Evolutionary conservation across 2,797 vertebrate species (phyloP).

Genomic region (Typhlichthys subterraneus): DNA sequence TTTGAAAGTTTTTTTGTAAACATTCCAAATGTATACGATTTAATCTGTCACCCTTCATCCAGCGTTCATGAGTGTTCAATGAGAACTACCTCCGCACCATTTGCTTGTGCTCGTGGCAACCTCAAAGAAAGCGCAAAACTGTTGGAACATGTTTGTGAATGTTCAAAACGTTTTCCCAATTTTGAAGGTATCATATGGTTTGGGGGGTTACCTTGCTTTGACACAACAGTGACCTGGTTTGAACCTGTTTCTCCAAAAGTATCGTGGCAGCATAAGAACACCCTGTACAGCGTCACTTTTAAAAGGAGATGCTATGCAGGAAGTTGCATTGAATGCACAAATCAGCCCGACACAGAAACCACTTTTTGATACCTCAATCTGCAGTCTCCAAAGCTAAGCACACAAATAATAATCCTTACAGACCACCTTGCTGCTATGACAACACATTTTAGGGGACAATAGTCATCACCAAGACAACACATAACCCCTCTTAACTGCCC

Average conservation of each 20-base stretch:
- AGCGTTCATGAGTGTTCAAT: neutral
- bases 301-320: slow-evolving; percentile 57
- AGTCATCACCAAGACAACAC: slow-evolving; percentile 81
- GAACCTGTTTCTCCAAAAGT: neutral
- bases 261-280: slow-evolving; percentile 37
- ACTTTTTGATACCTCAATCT: slow-evolving; percentile 64
- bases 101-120: too few relatives aligned
- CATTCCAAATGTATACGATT: neutral
- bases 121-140: too few relatives aligned
- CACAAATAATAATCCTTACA: slow-evolving; percentile 66
- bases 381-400: slow-evolving; percentile 63
- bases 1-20: too few relatives aligned
- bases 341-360: slow-evolving; percentile 64
- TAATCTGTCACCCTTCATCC: neutral
- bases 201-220: too few relatives aligned
- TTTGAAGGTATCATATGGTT: too few relatives aligned
- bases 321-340: slow-evolving; percentile 58
- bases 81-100: too few relatives aligned
- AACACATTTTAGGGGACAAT: slow-evolving; percentile 82
- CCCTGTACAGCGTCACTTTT: slow-evolving; percentile 43
- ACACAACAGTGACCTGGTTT: too few relatives aligned
- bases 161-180: too few relatives aligned
- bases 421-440: slow-evolving; percentile 82
- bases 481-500: slow-evolving; percentile 82
- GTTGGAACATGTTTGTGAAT: too few relatives aligned